phyloP scores from a whole-genome alignment of 2,113 vertebrate genomes.

The Anthoscopus minutus region DNA sequence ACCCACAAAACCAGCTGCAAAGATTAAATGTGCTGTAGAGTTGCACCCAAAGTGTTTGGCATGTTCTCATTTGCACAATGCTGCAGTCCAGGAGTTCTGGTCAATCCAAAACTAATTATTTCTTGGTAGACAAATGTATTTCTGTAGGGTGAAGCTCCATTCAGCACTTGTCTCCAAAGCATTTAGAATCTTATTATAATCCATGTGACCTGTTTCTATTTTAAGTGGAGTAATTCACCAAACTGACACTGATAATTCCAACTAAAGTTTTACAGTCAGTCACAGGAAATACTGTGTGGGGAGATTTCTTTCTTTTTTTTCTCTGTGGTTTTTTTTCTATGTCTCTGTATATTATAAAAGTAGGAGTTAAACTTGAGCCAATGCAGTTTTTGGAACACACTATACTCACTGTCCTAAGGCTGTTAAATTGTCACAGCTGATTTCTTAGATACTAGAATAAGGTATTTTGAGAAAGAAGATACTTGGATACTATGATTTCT shows the following conservation, averaged over 20 bases:
- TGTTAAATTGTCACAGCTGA: neutral
- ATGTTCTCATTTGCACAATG: neutral
- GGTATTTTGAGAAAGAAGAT: conserved; percentile 9
- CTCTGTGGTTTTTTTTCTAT: neutral
- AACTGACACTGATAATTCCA: conserved; percentile 38
- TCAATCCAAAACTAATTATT: conserved; percentile 29
- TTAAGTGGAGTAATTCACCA: conserved; percentile 42
- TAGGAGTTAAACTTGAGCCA: neutral
- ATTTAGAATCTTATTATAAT: conserved; percentile 54
- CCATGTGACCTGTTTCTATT: conserved; percentile 51
- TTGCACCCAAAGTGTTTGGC: neutral
- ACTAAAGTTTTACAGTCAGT: conserved; percentile 22
- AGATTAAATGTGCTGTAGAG: neutral
- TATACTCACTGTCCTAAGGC: no score
- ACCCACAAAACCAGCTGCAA: neutral
- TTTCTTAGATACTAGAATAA: conserved; percentile 5
- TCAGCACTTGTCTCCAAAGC: conserved; percentile 41
- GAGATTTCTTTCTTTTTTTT: neutral
- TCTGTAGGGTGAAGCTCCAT: conserved; percentile 36
- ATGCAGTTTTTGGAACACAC: neutral
- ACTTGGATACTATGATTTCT: conserved; percentile 4
- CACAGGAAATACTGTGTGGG: neutral
- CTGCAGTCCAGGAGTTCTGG: neutral
- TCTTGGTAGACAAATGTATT: conserved; percentile 25
- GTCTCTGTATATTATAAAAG: neutral